These are phyloP conservation scores for Argynnis bischoffii DNA, from an alignment of 2,888 invertebrate species.

Conservation along the genomic window DNA sequence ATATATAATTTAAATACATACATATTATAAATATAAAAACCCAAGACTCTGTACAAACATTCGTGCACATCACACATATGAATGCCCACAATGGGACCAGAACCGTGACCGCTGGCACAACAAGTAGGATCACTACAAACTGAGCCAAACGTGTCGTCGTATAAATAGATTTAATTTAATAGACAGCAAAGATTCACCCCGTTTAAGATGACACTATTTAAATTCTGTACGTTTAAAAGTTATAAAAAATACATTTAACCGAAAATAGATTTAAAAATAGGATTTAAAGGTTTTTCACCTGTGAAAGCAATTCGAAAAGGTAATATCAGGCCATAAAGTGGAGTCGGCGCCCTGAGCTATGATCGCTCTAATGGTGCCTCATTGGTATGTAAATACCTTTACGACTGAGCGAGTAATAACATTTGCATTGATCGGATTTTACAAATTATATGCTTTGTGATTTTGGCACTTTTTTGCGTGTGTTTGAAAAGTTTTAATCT, in stretches of 20 bases:
- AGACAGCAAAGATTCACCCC: no score
- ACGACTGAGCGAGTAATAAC: conserved; percentile 31
- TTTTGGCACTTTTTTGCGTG: not conserved
- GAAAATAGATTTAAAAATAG: conserved; percentile 23
- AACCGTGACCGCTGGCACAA: no score
- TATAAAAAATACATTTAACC: conserved; percentile 7
- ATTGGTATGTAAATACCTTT: conserved; percentile 44
- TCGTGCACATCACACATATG: no score
- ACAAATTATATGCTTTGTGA: conserved; percentile 20
- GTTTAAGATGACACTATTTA: no score
- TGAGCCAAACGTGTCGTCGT: no score
- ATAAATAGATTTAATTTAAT: no score
- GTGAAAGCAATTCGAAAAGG: conserved; percentile 25
- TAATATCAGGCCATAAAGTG: conserved; percentile 32
- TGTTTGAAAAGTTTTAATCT: not conserved
- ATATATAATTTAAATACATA: no score
- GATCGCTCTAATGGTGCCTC: conserved; percentile 40
- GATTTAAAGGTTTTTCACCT: conserved; percentile 24
- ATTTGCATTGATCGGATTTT: conserved; percentile 36
- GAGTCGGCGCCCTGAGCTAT: conserved; percentile 33
- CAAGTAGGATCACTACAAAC: no score
- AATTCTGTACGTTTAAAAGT: not conserved
- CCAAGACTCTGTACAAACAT: no score
- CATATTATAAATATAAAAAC: no score
- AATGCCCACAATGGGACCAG: no score